Percentiles rank a stretch among this genome's conserved stretches.
These are phyloP conservation scores for Alcis repandata DNA, from an alignment of 2,888 invertebrate genomes.

Conservation along the genomic window DNA sequence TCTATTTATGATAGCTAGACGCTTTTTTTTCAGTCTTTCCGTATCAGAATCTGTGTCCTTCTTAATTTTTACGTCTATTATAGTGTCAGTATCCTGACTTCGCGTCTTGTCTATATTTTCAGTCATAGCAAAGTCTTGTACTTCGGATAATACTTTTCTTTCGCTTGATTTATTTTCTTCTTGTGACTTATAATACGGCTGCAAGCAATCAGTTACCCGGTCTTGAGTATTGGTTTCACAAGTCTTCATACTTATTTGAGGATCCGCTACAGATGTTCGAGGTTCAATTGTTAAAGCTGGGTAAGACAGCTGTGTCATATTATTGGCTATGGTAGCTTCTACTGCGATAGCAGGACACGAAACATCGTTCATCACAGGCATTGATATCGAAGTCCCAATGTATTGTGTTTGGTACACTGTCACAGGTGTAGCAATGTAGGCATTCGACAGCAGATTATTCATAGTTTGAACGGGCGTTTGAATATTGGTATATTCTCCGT, in stretches of 20 bases:
- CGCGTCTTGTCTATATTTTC: slow-evolving; percentile 40
- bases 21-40: slow-evolving; percentile 67
- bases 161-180: slow-evolving; percentile 55
- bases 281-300: slow-evolving; percentile 15
- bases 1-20: slow-evolving; percentile 69
- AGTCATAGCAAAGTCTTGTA: slow-evolving; percentile 58
- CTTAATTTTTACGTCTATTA: slow-evolving; percentile 27
- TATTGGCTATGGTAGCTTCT: slow-evolving; percentile 22
- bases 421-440: slow-evolving; percentile 58
- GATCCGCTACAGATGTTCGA: neutral
- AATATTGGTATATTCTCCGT: slow-evolving; percentile 58
- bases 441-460: slow-evolving; percentile 48
- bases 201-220: neutral
- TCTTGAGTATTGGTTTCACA: neutral
- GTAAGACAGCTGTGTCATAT: slow-evolving; percentile 12
- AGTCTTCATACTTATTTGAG: neutral
- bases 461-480: slow-evolving; percentile 50
- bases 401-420: slow-evolving; percentile 63
- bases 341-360: slow-evolving; percentile 32
- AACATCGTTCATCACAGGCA: slow-evolving; percentile 42
- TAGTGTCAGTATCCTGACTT: slow-evolving; percentile 28
- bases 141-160: slow-evolving; percentile 64
- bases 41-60: slow-evolving; percentile 41
- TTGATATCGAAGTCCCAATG: slow-evolving; percentile 58
- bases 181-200: slow-evolving; percentile 11